Evolutionary conservation across 1,140 invertebrate genomes (phyloP).

Genomic region (Melanaphis sacchari): DNA sequence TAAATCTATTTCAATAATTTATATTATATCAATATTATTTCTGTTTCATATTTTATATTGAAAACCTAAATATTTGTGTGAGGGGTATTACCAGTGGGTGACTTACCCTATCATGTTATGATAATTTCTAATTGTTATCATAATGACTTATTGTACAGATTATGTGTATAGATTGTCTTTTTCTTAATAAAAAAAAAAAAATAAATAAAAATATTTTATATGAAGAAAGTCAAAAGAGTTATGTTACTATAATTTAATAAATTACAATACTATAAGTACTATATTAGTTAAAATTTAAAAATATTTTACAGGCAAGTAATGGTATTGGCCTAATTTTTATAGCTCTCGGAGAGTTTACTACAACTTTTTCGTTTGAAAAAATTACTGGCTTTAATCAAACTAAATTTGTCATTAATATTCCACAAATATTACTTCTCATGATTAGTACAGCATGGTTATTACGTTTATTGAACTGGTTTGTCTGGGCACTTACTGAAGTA

Average conservation of each 20-base stretch:
- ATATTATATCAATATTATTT: not conserved
- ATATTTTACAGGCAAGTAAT: conserved; percentile 29
- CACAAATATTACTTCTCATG: not conserved
- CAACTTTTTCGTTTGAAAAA: conserved; percentile 16
- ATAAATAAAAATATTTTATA: too few species aligned
- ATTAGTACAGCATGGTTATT: not conserved
- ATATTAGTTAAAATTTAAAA: not conserved
- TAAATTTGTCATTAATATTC: conserved; percentile 14
- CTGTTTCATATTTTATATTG: too few species aligned
- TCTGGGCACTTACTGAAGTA: conserved; percentile 5
- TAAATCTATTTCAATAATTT: not conserved
- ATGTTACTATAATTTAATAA: not conserved
- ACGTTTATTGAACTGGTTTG: conserved; percentile 7
- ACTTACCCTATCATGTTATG: too few species aligned
- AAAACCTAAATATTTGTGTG: too few species aligned
- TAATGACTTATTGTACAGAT: too few species aligned
- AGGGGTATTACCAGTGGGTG: too few species aligned
- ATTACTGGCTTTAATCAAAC: not conserved
- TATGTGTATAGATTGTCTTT: too few species aligned
- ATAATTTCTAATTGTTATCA: too few species aligned
- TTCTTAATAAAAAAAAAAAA: too few species aligned
- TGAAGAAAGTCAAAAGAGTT: not conserved
- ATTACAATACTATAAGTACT: not conserved
- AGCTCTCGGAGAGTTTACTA: conserved; percentile 9
- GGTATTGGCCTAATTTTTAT: conserved; percentile 31